Base-by-base conservation (phyloP, 2,113 vertebrate species). In the Beaufortia kweichowensis region DNA sequence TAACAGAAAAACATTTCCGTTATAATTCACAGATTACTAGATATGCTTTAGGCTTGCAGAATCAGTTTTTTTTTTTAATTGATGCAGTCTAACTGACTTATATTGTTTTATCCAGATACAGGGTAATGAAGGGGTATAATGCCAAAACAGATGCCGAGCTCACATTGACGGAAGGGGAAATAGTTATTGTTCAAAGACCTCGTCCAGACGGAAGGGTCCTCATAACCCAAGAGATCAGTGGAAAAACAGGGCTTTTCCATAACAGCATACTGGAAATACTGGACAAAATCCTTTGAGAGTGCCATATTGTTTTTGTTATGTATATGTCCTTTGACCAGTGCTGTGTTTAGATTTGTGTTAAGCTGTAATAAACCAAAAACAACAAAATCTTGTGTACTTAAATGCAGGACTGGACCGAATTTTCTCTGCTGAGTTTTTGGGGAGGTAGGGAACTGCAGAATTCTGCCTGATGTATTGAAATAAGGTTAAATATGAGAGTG, bases 161-260 rank as follows among this genome's bases (percentile, higher is more conserved):
- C 70, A 90, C 87, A 69, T 85, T 93, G 74, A 83, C 90, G 57
- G 91, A 92, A 78, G 92, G 92, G 78, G 91, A 93, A 71, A 23
- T 86, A 0, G 90, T 93, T 28, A 80, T 91, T n/a, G 88, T 92
- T 70, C 91, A 92, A 82, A 90, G 86, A 81, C 88, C 86, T 41
- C 88, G 91, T 35, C 87, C 86, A 10, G 92, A 93, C 1, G 90
- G 91, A 48, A 85, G 90, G 21, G 57, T 92, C 57, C 87, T 92
- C 41, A 68, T 91, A 29, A 93, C 90, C 17, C 90, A 91, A 81
- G 90, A 92, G 78, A 87, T 84, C 81, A 90, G 86, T 23, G 90
- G 91, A 10, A 89, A 88, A 57, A 92, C 89, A 0, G 90, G 93
- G 24, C 79, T 93, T 28, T 92, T 92, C 85, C 85, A 92, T 64